Evolutionary conservation across 2,797 vertebrate species (phyloP).

Genomic region (Capromys pilorides): DNA sequence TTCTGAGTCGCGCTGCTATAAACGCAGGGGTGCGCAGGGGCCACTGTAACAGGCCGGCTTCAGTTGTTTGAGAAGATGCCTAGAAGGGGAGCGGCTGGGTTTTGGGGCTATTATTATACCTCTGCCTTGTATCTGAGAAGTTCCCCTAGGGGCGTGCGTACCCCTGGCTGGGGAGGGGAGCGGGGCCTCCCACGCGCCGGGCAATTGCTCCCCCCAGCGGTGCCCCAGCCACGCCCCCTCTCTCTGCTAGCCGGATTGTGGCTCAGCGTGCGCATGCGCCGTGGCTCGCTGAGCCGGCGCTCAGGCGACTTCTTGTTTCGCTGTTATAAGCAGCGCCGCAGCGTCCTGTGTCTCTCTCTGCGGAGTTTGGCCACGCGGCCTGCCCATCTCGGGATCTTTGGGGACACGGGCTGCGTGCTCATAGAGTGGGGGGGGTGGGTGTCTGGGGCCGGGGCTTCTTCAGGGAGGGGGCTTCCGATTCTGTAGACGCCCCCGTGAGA

Average conservation of each 20-base stretch:
- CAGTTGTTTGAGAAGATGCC: background rate
- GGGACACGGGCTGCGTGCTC: background rate
- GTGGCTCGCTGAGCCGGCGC: background rate
- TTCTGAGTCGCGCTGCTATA: background rate
- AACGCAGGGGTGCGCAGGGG: background rate
- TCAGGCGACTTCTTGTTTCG: background rate
- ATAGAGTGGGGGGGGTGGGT: background rate
- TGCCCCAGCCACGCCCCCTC: background rate
- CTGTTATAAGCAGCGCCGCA: background rate
- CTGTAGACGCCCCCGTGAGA: background rate
- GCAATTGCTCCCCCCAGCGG: background rate
- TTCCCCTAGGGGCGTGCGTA: background rate
- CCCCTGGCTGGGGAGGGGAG: background rate
- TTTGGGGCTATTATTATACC: background rate
- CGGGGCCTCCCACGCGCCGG: background rate
- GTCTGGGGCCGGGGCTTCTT: fast-evolving
- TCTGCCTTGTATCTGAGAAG: background rate
- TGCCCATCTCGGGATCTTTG: background rate
- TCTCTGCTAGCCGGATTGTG: too few species aligned
- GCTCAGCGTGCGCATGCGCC: too few species aligned
- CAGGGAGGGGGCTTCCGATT: background rate
- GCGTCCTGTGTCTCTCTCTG: background rate
- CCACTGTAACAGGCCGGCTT: background rate
- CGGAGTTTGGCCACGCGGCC: background rate
- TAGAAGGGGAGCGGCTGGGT: background rate